A percentile compares a stretch with the other conserved stretches of the same genome.
Evolutionary conservation across 2,113 vertebrate species (phyloP).

Genomic region (Centrocercus urophasianus): DNA sequence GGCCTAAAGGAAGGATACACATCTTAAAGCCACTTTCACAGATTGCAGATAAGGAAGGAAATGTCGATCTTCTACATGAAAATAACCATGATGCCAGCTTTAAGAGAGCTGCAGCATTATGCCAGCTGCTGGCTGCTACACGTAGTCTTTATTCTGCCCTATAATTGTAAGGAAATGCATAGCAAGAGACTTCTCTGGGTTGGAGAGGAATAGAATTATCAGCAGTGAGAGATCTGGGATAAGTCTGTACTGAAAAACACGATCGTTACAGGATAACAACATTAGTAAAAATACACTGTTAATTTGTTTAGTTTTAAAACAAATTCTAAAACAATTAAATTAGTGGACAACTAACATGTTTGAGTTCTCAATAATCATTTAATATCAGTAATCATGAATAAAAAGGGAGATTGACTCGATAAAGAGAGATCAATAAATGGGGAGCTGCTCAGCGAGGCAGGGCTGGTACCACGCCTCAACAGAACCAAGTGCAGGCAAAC

Average conservation of each 20-base stretch:
- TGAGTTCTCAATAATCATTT: not conserved
- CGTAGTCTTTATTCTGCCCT: fast-evolving
- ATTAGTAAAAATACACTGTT: fast-evolving
- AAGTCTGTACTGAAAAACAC: not conserved
- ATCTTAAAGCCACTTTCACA: not conserved
- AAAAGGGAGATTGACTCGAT: not conserved
- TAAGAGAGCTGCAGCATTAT: fast-evolving
- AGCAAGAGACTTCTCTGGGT: not conserved
- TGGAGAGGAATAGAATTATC: not conserved
- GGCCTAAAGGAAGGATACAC: not conserved
- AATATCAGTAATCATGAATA: not conserved
- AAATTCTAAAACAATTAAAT: no score
- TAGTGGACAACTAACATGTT: not conserved
- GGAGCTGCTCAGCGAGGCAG: not conserved
- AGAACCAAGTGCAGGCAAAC: not conserved
- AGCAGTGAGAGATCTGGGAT: not conserved
- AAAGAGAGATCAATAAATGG: not conserved
- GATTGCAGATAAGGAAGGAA: not conserved
- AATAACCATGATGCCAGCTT: not conserved
- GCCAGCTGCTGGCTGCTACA: not conserved
- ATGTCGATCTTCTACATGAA: not conserved
- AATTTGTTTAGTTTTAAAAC: not conserved
- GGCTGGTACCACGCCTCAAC: not conserved
- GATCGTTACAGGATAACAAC: fast-evolving
- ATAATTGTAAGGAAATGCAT: fast-evolving